phyloP scores from a whole-genome alignment of 2,888 invertebrate species.

The Diaperis boleti region DNA sequence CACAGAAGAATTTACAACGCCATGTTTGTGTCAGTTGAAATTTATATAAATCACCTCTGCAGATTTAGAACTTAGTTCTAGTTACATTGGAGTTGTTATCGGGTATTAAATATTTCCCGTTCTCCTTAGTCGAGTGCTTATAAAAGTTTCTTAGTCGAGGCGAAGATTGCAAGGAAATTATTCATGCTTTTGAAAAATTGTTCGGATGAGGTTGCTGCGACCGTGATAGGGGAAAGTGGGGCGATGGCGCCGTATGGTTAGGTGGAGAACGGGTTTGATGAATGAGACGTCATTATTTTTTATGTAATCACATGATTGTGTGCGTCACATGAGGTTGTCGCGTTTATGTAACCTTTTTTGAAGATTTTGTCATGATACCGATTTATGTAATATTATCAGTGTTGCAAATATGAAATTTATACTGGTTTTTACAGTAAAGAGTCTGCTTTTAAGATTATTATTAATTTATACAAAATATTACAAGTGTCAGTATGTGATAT shows the following conservation, averaged over 20 bases:
- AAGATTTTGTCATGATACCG: too few relatives aligned
- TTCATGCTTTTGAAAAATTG: not conserved
- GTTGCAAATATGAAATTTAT: too few relatives aligned
- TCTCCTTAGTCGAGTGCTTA: not conserved
- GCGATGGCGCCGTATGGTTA: not conserved
- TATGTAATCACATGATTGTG: too few relatives aligned
- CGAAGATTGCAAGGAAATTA: too few relatives aligned
- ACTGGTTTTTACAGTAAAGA: too few relatives aligned
- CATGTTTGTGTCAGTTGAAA: constrained; percentile 11
- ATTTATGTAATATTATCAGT: too few relatives aligned
- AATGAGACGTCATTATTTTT: not conserved
- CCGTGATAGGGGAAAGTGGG: constrained; percentile 8
- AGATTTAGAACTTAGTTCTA: constrained; percentile 19
- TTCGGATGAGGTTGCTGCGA: not conserved
- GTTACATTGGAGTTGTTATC: constrained; percentile 15
- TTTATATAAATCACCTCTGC: constrained; percentile 25
- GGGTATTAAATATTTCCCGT: constrained; percentile 19
- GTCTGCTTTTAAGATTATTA: too few relatives aligned
- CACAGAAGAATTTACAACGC: not conserved
- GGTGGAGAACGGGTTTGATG: not conserved
- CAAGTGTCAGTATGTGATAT: too few relatives aligned
- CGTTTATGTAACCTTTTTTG: not conserved
- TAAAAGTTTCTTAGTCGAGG: too few relatives aligned
- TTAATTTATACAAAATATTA: too few relatives aligned
- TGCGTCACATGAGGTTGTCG: not conserved